Evolutionary conservation across 2,113 vertebrate genomes (phyloP).

Genomic region (Furnarius figulus): DNA sequence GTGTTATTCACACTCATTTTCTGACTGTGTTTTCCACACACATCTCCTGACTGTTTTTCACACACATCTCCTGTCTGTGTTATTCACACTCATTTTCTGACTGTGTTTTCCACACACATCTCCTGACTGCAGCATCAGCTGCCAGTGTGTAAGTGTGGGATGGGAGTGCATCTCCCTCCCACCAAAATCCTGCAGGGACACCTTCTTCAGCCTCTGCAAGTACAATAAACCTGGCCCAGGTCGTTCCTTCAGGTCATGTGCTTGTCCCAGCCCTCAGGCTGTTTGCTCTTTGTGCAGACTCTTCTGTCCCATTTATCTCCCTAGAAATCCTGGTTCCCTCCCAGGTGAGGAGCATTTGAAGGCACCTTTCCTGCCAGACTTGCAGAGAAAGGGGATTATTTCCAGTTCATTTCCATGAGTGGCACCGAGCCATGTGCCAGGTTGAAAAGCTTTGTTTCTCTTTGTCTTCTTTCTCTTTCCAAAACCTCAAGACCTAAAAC

Average conservation of each 20-base stretch:
- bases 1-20: too few species aligned
- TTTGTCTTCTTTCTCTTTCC: neutral
- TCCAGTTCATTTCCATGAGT: neutral
- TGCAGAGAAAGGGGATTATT: neutral
- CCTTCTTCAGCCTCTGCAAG: neutral
- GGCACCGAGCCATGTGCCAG: neutral
- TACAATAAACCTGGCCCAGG: neutral
- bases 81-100: too few species aligned
- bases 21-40: too few species aligned
- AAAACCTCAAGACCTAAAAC: neutral
- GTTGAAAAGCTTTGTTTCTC: neutral
- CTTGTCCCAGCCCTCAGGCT: neutral
- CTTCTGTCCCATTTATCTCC: neutral
- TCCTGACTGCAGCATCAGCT: neutral
- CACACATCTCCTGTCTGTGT: too few species aligned
- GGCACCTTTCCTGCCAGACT: neutral
- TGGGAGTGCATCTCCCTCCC: neutral
- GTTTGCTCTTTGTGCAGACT: neutral
- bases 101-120: too few species aligned
- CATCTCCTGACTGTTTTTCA: too few species aligned
- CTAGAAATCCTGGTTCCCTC: neutral
- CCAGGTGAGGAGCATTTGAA: neutral
- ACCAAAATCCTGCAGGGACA: neutral
- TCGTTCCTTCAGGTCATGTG: neutral
- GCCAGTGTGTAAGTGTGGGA: too few species aligned